Base-by-base conservation (phyloP, 2,113 vertebrate species). In the Varanus salvator region DNA sequence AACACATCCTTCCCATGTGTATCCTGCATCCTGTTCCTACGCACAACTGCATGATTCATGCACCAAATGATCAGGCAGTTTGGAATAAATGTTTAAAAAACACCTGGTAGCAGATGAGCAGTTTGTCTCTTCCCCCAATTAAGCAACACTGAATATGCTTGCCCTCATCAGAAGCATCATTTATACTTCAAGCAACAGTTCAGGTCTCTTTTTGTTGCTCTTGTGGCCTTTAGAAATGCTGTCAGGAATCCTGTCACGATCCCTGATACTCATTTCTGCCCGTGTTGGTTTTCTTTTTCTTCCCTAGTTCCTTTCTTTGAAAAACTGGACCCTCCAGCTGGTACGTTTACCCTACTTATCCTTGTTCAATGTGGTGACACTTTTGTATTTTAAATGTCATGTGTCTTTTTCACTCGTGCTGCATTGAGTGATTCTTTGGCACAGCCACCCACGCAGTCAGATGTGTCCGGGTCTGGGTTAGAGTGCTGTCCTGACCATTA, bases 241-340 rank as follows among this genome's bases (percentile, higher is more conserved):
- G 17, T 54, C 25, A 31, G 9, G 44, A 72, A 21, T 27, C 52
- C 6, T 57, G 14, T 75, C 17, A 23, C 44, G 21, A 19, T 89
- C 38, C 3, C 44, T 52, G 54, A 84, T 52, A 31, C 72, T 76
- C 60, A 64, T 12, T 66, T 74, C 48, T 68, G 14, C 15, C 23
- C 31, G 2, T 72, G 31, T 80, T 78, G 48, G 6, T 76, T 68
- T 50, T 9, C 3, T 50, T 0, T 0, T 25, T 77, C 19, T 86
- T 71, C 93, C 95, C 15, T 90, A 99, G 99, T 99, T 99, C 96
- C 98, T 98, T 89, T 97, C 98, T 90, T 89, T 99, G 97, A 99
- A 99, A 97, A 99, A 98, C 96, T 99, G 98, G 98, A 98, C 98
- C 95, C 97, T 99, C 80, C 99, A 99, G 66, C 97, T 99, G 98